Evolutionary conservation across 2,113 vertebrate genomes (phyloP).

Genomic region (Isichthys henryi): DNA sequence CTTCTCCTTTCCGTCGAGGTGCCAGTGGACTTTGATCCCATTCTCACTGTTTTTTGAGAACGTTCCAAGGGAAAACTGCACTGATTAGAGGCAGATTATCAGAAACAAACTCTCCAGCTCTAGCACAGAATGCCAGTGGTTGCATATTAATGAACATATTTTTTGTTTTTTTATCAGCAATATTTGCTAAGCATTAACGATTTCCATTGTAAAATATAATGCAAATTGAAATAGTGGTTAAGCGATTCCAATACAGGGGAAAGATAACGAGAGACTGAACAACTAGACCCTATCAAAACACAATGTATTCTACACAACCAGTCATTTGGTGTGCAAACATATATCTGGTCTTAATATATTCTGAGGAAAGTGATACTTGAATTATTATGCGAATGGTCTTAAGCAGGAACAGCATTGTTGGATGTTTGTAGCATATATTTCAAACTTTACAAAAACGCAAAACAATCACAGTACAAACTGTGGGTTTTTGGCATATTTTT

Average conservation of each 20-base stretch:
- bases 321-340: background rate
- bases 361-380: background rate
- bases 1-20: background rate
- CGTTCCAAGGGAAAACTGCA: background rate
- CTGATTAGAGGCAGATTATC: conserved; percentile 2
- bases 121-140: background rate
- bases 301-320: background rate
- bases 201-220: background rate
- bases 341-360: background rate
- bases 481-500: background rate
- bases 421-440: background rate
- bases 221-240: background rate
- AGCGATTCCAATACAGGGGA: background rate
- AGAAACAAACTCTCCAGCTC: background rate
- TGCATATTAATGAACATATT: background rate
- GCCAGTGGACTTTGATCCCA: background rate
- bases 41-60: background rate
- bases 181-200: background rate
- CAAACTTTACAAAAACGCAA: background rate
- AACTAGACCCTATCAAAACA: background rate
- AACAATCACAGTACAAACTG: background rate
- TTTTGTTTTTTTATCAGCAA: background rate
- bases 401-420: background rate
- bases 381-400: background rate
- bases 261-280: background rate